Conservation (phyloP, 2,888 invertebrate species). For the Syrista parreyssii region DNA sequence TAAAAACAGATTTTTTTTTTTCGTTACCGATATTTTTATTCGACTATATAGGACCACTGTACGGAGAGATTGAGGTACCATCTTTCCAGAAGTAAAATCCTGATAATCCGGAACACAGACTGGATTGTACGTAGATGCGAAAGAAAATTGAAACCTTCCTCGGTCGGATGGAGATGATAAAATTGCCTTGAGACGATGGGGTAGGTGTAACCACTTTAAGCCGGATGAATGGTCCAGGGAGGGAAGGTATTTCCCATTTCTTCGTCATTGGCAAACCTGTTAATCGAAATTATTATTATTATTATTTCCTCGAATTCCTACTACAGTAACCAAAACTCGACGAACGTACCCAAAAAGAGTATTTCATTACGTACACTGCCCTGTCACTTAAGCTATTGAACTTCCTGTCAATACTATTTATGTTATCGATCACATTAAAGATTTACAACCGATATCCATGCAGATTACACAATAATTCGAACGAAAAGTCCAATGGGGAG, state of each 20-base stretch:
- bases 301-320: neutral
- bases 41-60: neutral
- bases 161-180: conserved; percentile 52
- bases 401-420: neutral
- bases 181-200: conserved; percentile 48
- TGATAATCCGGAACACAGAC: conserved; percentile 65
- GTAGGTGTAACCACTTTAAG: conserved; percentile 59
- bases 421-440: neutral
- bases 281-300: neutral
- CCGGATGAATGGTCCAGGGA: conserved; percentile 42
- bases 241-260: neutral
- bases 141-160: conserved; percentile 63
- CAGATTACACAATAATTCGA: neutral
- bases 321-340: neutral
- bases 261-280: neutral
- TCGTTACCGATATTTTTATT: neutral
- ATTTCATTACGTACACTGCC: no score
- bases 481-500: neutral
- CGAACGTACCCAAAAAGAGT: no score
- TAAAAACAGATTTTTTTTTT: neutral
- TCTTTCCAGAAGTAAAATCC: conserved; percentile 47
- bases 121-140: conserved; percentile 51
- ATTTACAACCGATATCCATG: neutral
- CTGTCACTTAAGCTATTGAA: neutral
- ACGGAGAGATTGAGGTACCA: neutral